Percentiles rank a stretch among this genome's conserved stretches.
Evolutionary conservation across 2,888 invertebrate genomes (phyloP).

Genomic region (Bhutanitis thaidina): DNA sequence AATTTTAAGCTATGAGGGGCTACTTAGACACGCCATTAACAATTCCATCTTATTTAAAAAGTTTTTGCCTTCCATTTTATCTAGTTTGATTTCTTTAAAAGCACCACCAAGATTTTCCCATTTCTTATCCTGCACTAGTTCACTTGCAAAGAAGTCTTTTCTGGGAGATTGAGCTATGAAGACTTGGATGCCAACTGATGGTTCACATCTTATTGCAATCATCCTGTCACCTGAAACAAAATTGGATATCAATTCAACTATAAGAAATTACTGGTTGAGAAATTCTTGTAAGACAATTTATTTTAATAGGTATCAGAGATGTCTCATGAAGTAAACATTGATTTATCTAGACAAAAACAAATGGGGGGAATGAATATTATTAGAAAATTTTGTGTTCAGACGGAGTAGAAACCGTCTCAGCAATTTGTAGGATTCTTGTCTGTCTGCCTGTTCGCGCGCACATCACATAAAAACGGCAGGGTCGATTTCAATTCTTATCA

Average conservation of each 20-base stretch:
- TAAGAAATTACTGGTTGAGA: too few species aligned
- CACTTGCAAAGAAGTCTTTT: conserved; percentile 92
- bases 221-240: conserved; percentile 82
- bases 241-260: neutral
- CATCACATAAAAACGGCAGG: too few species aligned
- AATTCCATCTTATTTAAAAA: conserved; percentile 98
- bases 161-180: conserved; percentile 93
- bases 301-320: too few species aligned
- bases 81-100: conserved; percentile 92
- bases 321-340: too few species aligned
- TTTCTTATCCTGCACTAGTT: conserved; percentile 92
- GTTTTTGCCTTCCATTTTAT: conserved; percentile 97
- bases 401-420: too few species aligned
- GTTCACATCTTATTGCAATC: conserved; percentile 94
- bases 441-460: too few species aligned
- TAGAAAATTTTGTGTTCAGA: too few species aligned
- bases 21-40: conserved; percentile 93
- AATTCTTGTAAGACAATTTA: too few species aligned
- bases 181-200: conserved; percentile 92
- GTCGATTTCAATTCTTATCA: too few species aligned
- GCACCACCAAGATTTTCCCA: conserved; percentile 97
- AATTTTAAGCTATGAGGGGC: conserved; percentile 77
- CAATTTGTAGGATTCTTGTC: too few species aligned
- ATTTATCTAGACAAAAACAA: too few species aligned
- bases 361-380: too few species aligned